These are phyloP conservation scores for Armadillidium nasatum DNA, from an alignment of 1,140 invertebrate genomes.

Conservation along the genomic window DNA sequence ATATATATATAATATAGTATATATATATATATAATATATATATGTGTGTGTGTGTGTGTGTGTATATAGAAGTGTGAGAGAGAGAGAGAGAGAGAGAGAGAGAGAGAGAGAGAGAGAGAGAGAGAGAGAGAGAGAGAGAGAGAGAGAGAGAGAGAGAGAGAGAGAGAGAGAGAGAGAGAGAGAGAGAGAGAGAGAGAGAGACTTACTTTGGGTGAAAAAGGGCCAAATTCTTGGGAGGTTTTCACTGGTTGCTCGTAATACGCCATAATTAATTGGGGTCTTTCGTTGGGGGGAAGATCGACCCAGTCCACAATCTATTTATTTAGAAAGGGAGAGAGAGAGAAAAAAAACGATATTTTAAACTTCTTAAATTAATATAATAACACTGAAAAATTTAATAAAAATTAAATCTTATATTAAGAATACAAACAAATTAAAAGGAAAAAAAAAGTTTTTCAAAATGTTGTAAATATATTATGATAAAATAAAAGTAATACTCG, in stretches of 20 bases:
- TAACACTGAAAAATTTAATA: no score
- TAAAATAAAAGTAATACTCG: no score
- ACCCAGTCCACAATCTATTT: neutral
- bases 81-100: neutral
- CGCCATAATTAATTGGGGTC: neutral
- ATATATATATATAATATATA: no score
- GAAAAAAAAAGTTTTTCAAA: no score
- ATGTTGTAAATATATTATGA: no score
- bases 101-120: constrained; percentile 2
- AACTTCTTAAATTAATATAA: no score
- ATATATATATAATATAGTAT: no score
- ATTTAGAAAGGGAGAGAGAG: no score
- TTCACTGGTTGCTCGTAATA: neutral
- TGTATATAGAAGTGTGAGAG: neutral
- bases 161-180: constrained; percentile 2
- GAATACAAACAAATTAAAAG: no score
- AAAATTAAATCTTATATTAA: no score
- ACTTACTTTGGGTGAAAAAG: neutral
- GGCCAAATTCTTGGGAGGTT: neutral
- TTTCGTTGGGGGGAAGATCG: neutral
- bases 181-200: constrained; percentile 2
- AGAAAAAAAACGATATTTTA: no score
- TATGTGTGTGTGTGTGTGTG: no score
- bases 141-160: constrained; percentile 2
- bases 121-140: constrained; percentile 2